These are phyloP conservation scores for Dinocampus coccinellae DNA, from an alignment of 2,888 invertebrate species.

Conservation along the genomic window DNA sequence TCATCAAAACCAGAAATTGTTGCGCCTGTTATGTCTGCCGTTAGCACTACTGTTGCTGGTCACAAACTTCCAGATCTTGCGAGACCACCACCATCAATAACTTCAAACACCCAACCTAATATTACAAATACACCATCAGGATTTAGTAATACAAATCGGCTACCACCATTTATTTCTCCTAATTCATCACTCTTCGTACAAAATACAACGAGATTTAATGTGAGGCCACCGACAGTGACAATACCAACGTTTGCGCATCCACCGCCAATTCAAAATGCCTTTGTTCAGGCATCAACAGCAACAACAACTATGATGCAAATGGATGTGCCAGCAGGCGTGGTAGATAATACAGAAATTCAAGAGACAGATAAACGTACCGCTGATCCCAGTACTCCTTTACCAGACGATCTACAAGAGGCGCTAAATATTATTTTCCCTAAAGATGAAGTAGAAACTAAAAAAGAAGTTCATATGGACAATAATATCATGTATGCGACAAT, in stretches of 20 bases:
- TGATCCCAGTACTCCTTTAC: slow-evolving; percentile 71
- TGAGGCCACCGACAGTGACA: slow-evolving; percentile 42
- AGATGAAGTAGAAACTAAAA: slow-evolving; percentile 65
- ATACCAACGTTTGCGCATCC: slow-evolving; percentile 41
- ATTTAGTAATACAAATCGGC: slow-evolving; percentile 56
- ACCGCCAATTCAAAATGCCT: slow-evolving; percentile 46
- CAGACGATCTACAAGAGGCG: slow-evolving; percentile 78
- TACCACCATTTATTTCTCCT: slow-evolving; percentile 57
- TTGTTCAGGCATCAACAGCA: slow-evolving; percentile 45
- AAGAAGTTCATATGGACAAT: slow-evolving; percentile 53
- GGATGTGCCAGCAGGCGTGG: slow-evolving; percentile 65
- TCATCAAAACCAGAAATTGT: slow-evolving; percentile 24
- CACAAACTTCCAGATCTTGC: slow-evolving; percentile 49
- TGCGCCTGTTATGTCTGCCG: slow-evolving; percentile 35
- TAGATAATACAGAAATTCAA: slow-evolving; percentile 60
- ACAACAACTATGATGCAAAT: slow-evolving; percentile 64
- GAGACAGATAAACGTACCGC: slow-evolving; percentile 66
- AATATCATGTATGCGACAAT: slow-evolving; percentile 65
- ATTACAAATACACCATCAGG: slow-evolving; percentile 8
- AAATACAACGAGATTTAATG: slow-evolving; percentile 45
- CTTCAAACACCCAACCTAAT: slow-evolving; percentile 33
- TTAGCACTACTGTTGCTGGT: slow-evolving; percentile 26
- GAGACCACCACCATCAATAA: slow-evolving; percentile 50
- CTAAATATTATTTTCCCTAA: slow-evolving; percentile 78
- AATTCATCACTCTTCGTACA: slow-evolving; percentile 57